These are phyloP conservation scores for Noturus placidus DNA, from an alignment of 2,113 vertebrate genomes.

Conservation along the genomic window DNA sequence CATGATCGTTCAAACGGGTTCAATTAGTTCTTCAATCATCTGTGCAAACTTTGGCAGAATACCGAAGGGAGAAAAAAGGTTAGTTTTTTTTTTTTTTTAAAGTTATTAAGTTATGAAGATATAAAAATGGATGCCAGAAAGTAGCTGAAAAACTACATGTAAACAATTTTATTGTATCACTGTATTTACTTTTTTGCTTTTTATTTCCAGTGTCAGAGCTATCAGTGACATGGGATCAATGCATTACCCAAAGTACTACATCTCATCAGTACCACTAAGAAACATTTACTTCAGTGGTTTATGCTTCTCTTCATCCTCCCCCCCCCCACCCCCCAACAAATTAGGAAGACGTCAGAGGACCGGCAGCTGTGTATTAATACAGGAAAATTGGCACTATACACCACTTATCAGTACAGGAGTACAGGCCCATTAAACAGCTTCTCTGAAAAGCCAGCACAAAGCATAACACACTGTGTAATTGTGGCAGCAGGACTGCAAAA, in stretches of 20 bases:
- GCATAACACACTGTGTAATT: background rate
- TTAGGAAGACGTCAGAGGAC: background rate
- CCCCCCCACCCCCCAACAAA: no score
- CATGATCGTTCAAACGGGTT: background rate
- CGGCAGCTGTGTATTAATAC: background rate
- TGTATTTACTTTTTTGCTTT: background rate
- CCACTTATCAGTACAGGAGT: background rate
- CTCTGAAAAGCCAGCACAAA: conserved; percentile 6
- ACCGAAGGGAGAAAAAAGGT: background rate
- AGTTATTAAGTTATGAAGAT: background rate
- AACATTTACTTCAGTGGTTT: background rate
- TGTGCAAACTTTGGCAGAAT: background rate
- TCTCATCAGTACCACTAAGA: background rate
- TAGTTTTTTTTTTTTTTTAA: no score
- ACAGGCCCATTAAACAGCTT: no score
- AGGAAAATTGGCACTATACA: background rate
- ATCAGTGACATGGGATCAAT: background rate
- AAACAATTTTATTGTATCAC: background rate
- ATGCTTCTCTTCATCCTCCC: background rate
- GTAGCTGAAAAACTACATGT: background rate
- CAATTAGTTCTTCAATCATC: background rate
- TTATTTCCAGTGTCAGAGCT: background rate
- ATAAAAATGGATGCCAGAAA: background rate
- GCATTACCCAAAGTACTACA: background rate
- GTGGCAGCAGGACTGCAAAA: background rate